Conservation (phyloP, 2,888 invertebrate genomes). For the Conistra vaccinii region DNA sequence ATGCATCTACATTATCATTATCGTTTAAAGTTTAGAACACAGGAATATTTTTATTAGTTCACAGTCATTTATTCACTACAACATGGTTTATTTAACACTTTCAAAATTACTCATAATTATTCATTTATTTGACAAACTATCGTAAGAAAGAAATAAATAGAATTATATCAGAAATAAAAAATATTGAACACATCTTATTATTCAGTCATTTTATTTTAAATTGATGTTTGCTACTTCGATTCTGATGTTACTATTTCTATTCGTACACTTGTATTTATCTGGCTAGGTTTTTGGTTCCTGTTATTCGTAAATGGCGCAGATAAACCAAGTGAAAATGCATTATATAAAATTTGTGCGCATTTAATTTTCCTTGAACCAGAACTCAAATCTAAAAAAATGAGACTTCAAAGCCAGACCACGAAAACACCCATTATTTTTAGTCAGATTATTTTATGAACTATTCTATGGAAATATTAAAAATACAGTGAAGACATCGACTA, state of each 20-base stretch:
- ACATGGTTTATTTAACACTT: not conserved
- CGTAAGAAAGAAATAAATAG: not conserved
- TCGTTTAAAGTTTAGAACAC: not conserved
- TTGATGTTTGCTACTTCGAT: not conserved
- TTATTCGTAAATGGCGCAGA: not conserved
- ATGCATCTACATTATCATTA: constrained; percentile 3
- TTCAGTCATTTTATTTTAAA: constrained; percentile 29
- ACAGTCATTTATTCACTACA: constrained; percentile 1
- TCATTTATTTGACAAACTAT: constrained; percentile 9
- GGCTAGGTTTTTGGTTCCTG: not conserved
- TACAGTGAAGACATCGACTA: constrained; percentile 89
- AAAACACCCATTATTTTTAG: constrained; percentile 56
- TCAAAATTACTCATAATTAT: not conserved
- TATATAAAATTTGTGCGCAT: constrained; percentile 70
- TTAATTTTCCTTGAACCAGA: constrained; percentile 48
- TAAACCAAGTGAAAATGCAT: constrained; percentile 13
- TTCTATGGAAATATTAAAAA: constrained; percentile 86
- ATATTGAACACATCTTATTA: constrained; percentile 13
- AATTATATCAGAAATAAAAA: not conserved
- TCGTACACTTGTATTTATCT: constrained; percentile 9
- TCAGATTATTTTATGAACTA: constrained; percentile 71
- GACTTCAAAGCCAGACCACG: constrained; percentile 71
- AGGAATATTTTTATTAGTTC: not conserved
- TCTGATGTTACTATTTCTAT: constrained; percentile 2
- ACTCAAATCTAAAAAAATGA: constrained; percentile 8